Evolutionary conservation across 2,888 invertebrate species (phyloP).

Genomic region (Caenorhabditis doughertyi): DNA sequence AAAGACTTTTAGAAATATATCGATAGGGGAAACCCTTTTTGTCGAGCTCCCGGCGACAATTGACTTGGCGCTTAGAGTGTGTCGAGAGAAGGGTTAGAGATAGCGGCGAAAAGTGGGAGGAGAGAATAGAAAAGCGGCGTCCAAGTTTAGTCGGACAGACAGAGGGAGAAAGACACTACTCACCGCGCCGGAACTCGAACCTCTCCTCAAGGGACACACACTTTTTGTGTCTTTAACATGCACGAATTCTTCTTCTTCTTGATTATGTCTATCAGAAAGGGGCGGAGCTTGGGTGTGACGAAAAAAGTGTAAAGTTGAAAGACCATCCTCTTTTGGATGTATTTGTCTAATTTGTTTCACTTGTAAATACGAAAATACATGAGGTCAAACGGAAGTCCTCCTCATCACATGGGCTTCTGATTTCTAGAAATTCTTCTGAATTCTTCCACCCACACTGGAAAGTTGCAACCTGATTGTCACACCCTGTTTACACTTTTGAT

Average conservation of each 20-base stretch:
- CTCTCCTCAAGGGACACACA: conserved; percentile 47
- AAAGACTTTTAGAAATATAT: background rate
- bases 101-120: background rate
- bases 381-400: conserved; percentile 11
- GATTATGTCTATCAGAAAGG: conserved; percentile 46
- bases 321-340: background rate
- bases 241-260: conserved; percentile 44
- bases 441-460: no score
- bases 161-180: no score
- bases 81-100: background rate
- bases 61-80: no score
- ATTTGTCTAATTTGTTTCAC: conserved; percentile 6
- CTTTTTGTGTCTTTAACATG: conserved; percentile 27
- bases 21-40: background rate
- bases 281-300: conserved; percentile 22
- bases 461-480: conserved; percentile 15
- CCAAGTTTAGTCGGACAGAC: conserved; percentile 55
- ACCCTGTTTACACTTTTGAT: conserved; percentile 6
- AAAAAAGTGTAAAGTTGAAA: conserved; percentile 56
- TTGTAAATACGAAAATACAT: background rate
- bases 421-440: background rate
- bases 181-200: conserved; percentile 45
- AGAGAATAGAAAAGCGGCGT: conserved; percentile 39
- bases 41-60: conserved; percentile 26
- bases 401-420: no score